A percentile compares a stretch with the other conserved stretches of the same genome.
Conservation (phyloP, 2,797 vertebrate species). For the Dicrostonyx torquatus region DNA sequence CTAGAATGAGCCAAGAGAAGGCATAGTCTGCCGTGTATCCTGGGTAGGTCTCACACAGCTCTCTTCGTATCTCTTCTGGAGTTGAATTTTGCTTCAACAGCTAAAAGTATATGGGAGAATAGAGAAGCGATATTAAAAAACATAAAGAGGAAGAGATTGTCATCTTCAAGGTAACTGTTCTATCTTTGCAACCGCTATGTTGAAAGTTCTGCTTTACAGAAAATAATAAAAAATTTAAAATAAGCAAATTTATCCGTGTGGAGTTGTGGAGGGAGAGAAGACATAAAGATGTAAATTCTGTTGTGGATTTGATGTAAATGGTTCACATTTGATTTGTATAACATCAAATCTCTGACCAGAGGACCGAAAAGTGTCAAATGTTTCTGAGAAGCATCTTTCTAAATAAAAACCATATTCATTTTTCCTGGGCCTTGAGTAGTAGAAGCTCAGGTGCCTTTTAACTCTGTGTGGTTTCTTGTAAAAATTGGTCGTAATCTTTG, state of each 20-base stretch:
- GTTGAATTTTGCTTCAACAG: conserved; percentile 72
- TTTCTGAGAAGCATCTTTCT: conserved; percentile 40
- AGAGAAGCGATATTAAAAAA: background rate
- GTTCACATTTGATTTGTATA: conserved; percentile 1
- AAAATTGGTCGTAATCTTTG: background rate
- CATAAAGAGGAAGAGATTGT: background rate
- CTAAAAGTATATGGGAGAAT: conserved; percentile 69
- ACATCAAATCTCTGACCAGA: conserved; percentile 22
- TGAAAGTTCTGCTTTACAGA: background rate
- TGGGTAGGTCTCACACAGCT: conserved; percentile 81
- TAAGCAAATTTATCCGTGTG: background rate
- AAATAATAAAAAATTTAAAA: conserved; percentile 32
- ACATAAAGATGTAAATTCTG: background rate
- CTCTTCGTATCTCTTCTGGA: conserved; percentile 79
- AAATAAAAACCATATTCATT: background rate
- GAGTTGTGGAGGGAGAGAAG: background rate
- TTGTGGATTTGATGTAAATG: background rate
- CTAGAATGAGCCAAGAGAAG: conserved; percentile 77
- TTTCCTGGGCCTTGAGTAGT: background rate
- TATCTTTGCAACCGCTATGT: conserved; percentile 18
- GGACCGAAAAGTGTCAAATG: conserved; percentile 9
- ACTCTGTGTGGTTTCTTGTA: background rate
- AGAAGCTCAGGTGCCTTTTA: background rate
- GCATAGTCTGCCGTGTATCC: background rate
- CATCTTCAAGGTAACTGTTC: conserved; percentile 26